phyloP scores from a whole-genome alignment of 1,140 invertebrate species.

The Dendroctonus ponderosae region DNA sequence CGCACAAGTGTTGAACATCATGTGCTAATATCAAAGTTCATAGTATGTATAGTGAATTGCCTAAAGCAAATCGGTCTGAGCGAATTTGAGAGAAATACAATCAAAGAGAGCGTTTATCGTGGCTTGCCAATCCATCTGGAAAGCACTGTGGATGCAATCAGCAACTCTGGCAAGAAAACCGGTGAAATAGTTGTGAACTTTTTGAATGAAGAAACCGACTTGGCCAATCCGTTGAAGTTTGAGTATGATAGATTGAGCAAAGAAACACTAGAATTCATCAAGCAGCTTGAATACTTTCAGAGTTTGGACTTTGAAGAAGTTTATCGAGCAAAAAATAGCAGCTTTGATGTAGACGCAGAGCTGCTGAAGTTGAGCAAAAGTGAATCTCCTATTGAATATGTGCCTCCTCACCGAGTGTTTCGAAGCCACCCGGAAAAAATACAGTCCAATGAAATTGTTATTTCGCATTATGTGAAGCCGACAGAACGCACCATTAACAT shows the following conservation, averaged over 20 bases:
- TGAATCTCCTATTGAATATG: constrained; percentile 32
- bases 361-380: constrained; percentile 25
- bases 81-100: constrained; percentile 51
- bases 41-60: constrained; percentile 64
- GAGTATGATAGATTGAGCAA: constrained; percentile 52
- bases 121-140: constrained; percentile 78
- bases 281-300: constrained; percentile 44
- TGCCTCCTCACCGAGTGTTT: constrained; percentile 39
- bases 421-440: constrained; percentile 12
- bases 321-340: constrained; percentile 32
- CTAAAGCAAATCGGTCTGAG: constrained; percentile 50
- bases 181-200: constrained; percentile 68
- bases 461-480: constrained; percentile 29
- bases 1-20: constrained; percentile 75
- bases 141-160: constrained; percentile 59
- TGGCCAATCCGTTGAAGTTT: constrained; percentile 58
- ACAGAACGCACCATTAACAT: constrained; percentile 36
- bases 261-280: constrained; percentile 46
- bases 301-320: constrained; percentile 28
- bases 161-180: constrained; percentile 76
- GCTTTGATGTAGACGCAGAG: constrained; percentile 11
- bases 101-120: constrained; percentile 60
- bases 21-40: constrained; percentile 70
- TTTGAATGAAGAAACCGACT: constrained; percentile 51
- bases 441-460: constrained; percentile 37